Evolutionary conservation across 2,888 invertebrate genomes (phyloP).

Genomic region (Pimpla rufipes): DNA sequence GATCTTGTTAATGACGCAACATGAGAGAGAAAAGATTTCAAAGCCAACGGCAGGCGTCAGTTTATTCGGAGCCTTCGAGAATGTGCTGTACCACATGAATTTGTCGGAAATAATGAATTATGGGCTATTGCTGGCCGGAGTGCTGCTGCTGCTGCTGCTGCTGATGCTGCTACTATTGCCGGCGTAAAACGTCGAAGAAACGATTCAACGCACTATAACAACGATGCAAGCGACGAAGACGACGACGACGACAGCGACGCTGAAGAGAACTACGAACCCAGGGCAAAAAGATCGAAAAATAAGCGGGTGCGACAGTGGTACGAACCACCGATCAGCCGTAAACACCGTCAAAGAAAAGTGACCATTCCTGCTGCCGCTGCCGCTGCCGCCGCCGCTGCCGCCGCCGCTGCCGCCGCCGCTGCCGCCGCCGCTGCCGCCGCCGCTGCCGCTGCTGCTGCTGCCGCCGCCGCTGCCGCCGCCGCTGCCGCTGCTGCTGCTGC

Average conservation of each 20-base stretch:
- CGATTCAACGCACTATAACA: not conserved
- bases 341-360: not conserved
- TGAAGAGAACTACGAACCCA: too few relatives aligned
- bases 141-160: too few relatives aligned
- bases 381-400: too few relatives aligned
- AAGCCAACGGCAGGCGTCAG: conserved; percentile 18
- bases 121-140: too few relatives aligned
- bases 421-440: too few relatives aligned
- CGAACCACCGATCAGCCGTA: not conserved
- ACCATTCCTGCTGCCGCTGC: too few relatives aligned
- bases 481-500: too few relatives aligned
- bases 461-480: too few relatives aligned
- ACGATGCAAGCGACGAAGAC: not conserved
- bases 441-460: too few relatives aligned
- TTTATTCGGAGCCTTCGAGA: conserved; percentile 26
- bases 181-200: not conserved
- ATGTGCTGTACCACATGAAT: conserved; percentile 16
- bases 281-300: too few relatives aligned
- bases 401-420: too few relatives aligned
- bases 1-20: conserved; percentile 45
- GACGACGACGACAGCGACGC: not conserved
- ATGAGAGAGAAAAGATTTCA: conserved; percentile 31
- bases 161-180: too few relatives aligned
- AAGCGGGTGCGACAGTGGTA: not conserved
- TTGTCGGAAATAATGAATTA: conserved; percentile 23